phyloP scores from a whole-genome alignment of 2,797 vertebrate species.

The Xiphorhynchus erythropygius region DNA sequence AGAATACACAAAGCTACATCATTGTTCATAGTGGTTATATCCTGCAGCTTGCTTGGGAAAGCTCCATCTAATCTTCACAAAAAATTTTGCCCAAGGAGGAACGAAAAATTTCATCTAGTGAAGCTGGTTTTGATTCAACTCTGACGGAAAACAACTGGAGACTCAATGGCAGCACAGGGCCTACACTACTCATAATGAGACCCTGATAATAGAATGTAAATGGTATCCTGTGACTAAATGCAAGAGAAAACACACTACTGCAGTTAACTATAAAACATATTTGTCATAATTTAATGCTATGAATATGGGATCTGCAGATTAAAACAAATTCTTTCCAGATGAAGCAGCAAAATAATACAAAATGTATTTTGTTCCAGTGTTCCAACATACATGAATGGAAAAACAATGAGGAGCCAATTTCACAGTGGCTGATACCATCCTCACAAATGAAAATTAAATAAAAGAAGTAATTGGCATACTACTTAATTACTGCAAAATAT shows the following conservation, averaged over 20 bases:
- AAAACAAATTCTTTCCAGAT: background rate
- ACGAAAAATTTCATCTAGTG: background rate
- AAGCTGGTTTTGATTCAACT: background rate
- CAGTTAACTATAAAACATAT: background rate
- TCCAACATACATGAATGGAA: background rate
- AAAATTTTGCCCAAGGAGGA: background rate
- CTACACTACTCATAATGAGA: background rate
- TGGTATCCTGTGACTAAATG: background rate
- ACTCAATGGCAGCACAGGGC: background rate
- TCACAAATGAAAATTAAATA: background rate
- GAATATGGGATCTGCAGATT: background rate
- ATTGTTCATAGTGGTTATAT: background rate
- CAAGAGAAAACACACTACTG: background rate
- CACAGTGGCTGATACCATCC: background rate
- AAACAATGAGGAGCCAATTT: background rate
- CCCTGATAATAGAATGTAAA: background rate
- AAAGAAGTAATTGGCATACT: background rate
- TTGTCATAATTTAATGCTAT: background rate
- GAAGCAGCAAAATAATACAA: background rate
- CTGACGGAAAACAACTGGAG: conserved; percentile 5
- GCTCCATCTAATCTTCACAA: background rate
- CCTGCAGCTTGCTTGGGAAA: background rate
- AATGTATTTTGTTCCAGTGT: background rate
- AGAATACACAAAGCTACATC: background rate
- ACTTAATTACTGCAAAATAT: background rate